Percentiles rank a stretch among this genome's conserved stretches.
Evolutionary conservation across 2,888 invertebrate genomes (phyloP).

Genomic region (Dryobota labecula): DNA sequence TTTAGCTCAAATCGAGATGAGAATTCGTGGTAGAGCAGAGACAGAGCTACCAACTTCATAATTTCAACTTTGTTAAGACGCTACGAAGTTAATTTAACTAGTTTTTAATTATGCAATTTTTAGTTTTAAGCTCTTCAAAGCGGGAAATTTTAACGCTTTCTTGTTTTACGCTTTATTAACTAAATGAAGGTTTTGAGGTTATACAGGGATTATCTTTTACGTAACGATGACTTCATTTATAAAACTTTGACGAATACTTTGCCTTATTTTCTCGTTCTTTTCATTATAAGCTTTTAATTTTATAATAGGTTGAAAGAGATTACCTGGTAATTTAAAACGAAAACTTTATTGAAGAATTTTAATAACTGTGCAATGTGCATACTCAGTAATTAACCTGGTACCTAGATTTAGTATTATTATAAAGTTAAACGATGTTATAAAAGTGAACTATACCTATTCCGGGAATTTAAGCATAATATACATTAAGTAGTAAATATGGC

Average conservation of each 20-base stretch:
- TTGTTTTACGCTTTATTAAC: conserved; percentile 52
- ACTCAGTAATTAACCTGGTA: conserved; percentile 15
- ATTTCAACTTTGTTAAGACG: conserved; percentile 74
- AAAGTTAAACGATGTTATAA: conserved; percentile 30
- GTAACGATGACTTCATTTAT: conserved; percentile 19
- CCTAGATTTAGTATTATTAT: conserved; percentile 8
- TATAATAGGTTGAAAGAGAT: background rate
- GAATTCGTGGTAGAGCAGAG: conserved; percentile 34
- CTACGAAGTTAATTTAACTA: conserved; percentile 73
- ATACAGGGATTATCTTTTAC: conserved; percentile 28
- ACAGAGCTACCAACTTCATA: conserved; percentile 68
- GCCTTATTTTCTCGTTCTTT: background rate
- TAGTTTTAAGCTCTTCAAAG: conserved; percentile 67
- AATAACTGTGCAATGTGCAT: background rate
- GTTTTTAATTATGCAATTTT: conserved; percentile 78
- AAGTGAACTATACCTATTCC: conserved; percentile 9
- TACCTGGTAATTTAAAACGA: background rate
- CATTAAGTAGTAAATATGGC: conserved; percentile 29
- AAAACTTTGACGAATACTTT: conserved; percentile 1
- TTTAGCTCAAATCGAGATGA: conserved; percentile 32
- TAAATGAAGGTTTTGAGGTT: conserved; percentile 48
- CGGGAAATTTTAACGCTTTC: conserved; percentile 49
- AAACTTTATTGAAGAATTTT: conserved; percentile 3
- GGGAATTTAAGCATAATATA: conserved; percentile 8
- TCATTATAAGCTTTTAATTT: background rate